Conservation (phyloP, 2,797 vertebrate species). For the Taeniopygia guttata region DNA sequence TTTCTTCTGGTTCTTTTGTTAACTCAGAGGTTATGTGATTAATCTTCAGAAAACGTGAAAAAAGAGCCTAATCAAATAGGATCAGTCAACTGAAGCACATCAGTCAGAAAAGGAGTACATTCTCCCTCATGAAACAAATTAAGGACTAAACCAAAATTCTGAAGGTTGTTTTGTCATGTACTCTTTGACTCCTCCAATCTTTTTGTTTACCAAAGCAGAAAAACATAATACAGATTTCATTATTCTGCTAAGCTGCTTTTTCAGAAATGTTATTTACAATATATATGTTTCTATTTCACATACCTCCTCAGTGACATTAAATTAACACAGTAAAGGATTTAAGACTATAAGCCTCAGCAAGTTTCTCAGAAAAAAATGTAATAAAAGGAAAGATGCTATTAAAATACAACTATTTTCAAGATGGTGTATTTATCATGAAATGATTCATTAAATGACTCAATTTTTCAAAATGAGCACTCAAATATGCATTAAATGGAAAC, state of each 20-base stretch:
- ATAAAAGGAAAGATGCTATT: neutral
- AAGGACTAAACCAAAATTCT: neutral
- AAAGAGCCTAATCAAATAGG: neutral
- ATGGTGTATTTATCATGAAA: neutral
- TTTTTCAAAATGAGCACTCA: neutral
- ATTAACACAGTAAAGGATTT: neutral
- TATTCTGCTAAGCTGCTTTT: neutral
- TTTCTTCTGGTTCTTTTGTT: neutral
- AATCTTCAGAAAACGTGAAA: neutral
- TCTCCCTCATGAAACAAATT: neutral
- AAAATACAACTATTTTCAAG: neutral
- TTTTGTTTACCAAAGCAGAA: neutral
- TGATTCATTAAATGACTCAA: neutral
- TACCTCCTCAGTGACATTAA: neutral
- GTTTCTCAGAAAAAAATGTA: neutral
- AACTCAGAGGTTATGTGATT: neutral
- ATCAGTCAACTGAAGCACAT: neutral
- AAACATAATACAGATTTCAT: neutral
- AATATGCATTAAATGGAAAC: neutral
- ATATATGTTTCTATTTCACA: neutral
- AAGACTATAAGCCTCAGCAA: neutral
- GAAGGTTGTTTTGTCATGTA: neutral
- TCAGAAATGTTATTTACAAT: neutral
- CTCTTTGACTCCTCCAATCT: neutral
- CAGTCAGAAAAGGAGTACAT: neutral